Base-by-base conservation (phyloP, 2,888 invertebrate genomes). In the Drosophila suboccidentalis region DNA sequence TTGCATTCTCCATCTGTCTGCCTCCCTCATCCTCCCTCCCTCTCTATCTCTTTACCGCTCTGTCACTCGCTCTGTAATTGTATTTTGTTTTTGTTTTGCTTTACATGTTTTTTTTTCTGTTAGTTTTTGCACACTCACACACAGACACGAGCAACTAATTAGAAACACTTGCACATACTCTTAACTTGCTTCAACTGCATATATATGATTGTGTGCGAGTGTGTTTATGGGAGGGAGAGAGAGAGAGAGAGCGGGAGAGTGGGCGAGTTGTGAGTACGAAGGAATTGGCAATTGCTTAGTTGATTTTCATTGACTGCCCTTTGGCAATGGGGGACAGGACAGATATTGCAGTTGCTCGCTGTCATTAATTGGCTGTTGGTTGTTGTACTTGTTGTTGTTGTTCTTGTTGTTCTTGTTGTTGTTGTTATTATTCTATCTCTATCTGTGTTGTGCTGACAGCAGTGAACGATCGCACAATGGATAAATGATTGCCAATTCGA, bases 231-330 rank as follows among this genome's bases (percentile, higher is more conserved):
- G 47, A 41, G 44, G 10, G 17, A 17, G 10, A 10, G 10, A 17
- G 4, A 17, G 15, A 9, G 15, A 26, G 19, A 22, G 3, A 26
- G 26, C 5, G 26, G 15, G 22, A 41, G 51, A 60, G 59, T 34
- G 51, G 6, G 34, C 13, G 39, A 43, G 39, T 29, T 41, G 69
- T 57, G 36, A 15, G 43, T 19, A 55, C 43, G 49, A 54, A 51
- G 55, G 51, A 60, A 85, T 79, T 82, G 85, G 73, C 82, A 82
- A 83, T 88, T 88, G 88, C 88, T 83, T 84, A 87, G 82, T 85
- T 82, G 82, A 82, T 87, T 82, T 85, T 82, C 82, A 82, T 82
- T 87, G 79, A 85, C 87, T 85, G 82, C 79, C 82, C 82, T 75
- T 69, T 73, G 79, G 69, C 75, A 57, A 68, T 78, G 78, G 67